A percentile compares a stretch with the other conserved stretches of the same genome.
Evolutionary conservation across 2,888 invertebrate genomes (phyloP).

Genomic region (Leptopterna dolabrata): DNA sequence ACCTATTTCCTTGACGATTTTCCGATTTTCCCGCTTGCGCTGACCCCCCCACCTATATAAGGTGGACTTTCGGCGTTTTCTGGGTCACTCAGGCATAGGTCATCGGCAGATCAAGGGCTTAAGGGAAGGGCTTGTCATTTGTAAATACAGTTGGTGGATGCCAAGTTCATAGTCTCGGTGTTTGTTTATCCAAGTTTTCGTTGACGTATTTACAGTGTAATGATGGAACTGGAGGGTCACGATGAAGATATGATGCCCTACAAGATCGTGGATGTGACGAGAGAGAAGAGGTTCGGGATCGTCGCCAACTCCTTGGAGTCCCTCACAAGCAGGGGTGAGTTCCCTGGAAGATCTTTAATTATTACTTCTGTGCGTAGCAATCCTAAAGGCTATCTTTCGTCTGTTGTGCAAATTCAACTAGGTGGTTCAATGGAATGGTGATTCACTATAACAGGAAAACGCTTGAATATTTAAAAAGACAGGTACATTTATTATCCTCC

Average conservation of each 20-base stretch:
- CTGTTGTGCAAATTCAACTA: too few species aligned
- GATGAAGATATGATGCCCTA: slow-evolving; percentile 69
- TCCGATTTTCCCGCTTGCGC: slow-evolving; percentile 37
- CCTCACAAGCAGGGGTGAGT: slow-evolving; percentile 73
- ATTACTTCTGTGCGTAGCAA: too few species aligned
- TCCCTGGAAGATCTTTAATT: neutral
- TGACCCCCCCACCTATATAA: slow-evolving; percentile 44
- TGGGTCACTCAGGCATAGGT: slow-evolving; percentile 32
- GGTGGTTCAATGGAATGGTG: too few species aligned
- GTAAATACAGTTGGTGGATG: neutral
- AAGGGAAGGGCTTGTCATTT: neutral
- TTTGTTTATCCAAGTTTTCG: neutral
- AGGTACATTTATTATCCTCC: too few species aligned
- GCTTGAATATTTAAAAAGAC: too few species aligned
- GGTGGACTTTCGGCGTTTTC: slow-evolving; percentile 20
- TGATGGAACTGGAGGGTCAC: slow-evolving; percentile 34
- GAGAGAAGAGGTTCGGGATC: slow-evolving; percentile 85
- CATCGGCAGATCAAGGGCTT: neutral
- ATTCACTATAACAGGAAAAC: too few species aligned
- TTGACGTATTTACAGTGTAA: neutral
- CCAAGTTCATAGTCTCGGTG: neutral
- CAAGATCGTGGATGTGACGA: slow-evolving; percentile 82
- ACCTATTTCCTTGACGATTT: slow-evolving; percentile 42
- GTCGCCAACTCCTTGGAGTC: slow-evolving; percentile 84
- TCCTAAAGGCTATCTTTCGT: too few species aligned